Percentiles rank a stretch among this genome's conserved stretches.
Conservation (phyloP, 2,888 invertebrate genomes). For the Dioctria rufipes region DNA sequence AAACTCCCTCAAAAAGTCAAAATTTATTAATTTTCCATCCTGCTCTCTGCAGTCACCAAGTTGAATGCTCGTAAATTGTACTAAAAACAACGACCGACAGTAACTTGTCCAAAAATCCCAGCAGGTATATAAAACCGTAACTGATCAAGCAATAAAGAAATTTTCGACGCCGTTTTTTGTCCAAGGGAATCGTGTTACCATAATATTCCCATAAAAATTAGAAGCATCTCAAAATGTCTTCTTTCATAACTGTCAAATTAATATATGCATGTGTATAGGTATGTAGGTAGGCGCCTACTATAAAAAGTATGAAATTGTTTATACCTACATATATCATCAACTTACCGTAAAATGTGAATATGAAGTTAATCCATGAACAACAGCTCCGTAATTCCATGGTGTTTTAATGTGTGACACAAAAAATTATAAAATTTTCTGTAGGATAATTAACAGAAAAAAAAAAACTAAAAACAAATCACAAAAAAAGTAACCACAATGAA, state of each 20-base stretch:
- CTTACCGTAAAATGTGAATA: conserved; percentile 55
- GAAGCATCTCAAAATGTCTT: neutral
- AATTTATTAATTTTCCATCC: no score
- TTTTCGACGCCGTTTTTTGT: neutral
- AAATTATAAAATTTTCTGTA: no score
- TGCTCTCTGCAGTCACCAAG: no score
- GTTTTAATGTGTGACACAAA: neutral
- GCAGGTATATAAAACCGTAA: neutral
- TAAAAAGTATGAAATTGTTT: neutral
- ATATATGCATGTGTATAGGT: no score
- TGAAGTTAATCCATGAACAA: conserved; percentile 55
- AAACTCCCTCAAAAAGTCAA: no score
- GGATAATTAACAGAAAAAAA: neutral
- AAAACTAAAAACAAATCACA: conserved; percentile 33
- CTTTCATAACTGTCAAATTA: neutral
- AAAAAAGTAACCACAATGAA: conserved; percentile 27
- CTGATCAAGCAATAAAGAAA: neutral
- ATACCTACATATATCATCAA: conserved; percentile 2
- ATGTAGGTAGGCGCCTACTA: no score
- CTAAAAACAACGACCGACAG: neutral
- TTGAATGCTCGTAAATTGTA: neutral
- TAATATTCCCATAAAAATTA: neutral
- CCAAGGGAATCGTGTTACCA: neutral
- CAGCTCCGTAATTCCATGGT: conserved; percentile 56
- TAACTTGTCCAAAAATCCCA: neutral